Conservation (phyloP, 1,140 invertebrate species). For the Papilio aristodemus region DNA sequence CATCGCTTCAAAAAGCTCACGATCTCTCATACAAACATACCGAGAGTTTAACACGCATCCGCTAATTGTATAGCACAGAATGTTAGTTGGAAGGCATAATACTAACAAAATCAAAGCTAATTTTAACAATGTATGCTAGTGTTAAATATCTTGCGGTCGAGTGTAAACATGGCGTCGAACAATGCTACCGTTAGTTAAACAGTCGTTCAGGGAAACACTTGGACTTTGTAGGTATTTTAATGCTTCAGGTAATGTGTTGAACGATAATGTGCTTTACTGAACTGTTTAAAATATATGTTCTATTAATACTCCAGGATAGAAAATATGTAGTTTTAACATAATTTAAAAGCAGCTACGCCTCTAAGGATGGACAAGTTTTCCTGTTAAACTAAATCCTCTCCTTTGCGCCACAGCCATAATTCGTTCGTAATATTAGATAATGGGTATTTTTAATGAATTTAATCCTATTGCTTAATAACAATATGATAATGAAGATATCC, state of each 20-base stretch:
- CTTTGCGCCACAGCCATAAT: no score
- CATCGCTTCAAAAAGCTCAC: slow-evolving; percentile 27
- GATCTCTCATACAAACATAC: slow-evolving; percentile 15
- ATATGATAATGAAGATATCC: no score
- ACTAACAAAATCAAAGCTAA: slow-evolving; percentile 57
- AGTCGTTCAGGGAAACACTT: slow-evolving; percentile 46
- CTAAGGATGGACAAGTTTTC: no score
- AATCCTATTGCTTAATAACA: no score
- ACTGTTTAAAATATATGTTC: no score
- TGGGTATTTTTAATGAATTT: no score
- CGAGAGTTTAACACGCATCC: slow-evolving; percentile 43
- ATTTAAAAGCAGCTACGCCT: neutral
- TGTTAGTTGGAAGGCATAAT: slow-evolving; percentile 53
- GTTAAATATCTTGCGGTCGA: slow-evolving; percentile 52
- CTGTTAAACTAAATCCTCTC: no score
- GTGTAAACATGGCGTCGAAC: slow-evolving; percentile 59
- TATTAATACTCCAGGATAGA: no score
- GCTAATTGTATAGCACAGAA: slow-evolving; percentile 52
- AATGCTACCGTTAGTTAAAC: slow-evolving; percentile 58
- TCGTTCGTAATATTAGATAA: no score
- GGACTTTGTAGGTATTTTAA: neutral
- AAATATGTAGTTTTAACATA: no score
- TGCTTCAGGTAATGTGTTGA: slow-evolving; percentile 15
- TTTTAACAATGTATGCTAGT: slow-evolving; percentile 60
- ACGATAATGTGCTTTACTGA: neutral